Evolutionary conservation across 2,888 invertebrate genomes (phyloP).

Genomic region (Chloroclysta siterata): DNA sequence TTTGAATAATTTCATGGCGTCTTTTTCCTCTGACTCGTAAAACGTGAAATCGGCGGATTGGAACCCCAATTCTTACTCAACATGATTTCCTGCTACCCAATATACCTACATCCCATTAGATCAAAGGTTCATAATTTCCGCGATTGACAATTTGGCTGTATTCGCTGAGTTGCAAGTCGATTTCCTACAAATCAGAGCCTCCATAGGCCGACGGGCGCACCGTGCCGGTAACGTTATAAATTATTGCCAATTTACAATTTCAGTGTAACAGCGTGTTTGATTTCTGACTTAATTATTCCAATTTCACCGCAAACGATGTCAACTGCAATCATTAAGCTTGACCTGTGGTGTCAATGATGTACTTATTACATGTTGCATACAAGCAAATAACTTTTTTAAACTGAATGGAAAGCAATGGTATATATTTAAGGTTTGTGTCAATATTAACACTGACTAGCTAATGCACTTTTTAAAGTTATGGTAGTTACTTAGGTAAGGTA

Average conservation of each 20-base stretch:
- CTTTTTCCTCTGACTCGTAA: conserved; percentile 40
- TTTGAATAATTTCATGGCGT: conserved; percentile 45
- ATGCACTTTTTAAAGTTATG: too few relatives aligned
- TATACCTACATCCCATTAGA: conserved; percentile 24
- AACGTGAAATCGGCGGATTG: conserved; percentile 36
- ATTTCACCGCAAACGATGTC: conserved; percentile 55
- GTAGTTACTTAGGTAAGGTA: too few relatives aligned
- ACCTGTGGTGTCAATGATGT: conserved; percentile 28
- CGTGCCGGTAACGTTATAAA: conserved; percentile 33
- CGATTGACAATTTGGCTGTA: conserved; percentile 39
- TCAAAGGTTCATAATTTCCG: conserved; percentile 37
- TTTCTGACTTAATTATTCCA: conserved; percentile 55
- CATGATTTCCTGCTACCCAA: conserved; percentile 36
- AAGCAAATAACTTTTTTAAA: conserved; percentile 1
- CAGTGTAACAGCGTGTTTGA: conserved; percentile 49
- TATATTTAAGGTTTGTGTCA: background rate
- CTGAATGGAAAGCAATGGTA: conserved; percentile 26
- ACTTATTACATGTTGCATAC: background rate
- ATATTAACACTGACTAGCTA: too few relatives aligned
- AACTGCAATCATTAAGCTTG: conserved; percentile 55
- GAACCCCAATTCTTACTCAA: conserved; percentile 35
- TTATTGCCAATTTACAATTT: conserved; percentile 49
- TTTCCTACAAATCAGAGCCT: conserved; percentile 32
- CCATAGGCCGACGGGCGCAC: conserved; percentile 6
- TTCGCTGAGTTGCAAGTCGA: conserved; percentile 35